Evolutionary conservation across 2,888 invertebrate genomes (phyloP).

Genomic region (Tetragnatha montana): DNA sequence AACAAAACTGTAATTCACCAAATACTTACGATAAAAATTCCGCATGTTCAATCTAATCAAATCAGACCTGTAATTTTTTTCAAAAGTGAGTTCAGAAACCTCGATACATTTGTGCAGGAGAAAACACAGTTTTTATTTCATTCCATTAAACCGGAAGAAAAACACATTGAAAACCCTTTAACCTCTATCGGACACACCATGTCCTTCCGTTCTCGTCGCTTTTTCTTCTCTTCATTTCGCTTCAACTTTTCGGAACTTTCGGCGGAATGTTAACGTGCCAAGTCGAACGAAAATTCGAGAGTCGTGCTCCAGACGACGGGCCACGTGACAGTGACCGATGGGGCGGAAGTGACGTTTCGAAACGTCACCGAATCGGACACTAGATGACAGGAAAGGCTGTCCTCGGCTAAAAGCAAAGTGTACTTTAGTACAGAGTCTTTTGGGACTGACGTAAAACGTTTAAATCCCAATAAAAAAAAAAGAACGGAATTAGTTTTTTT

Average conservation of each 20-base stretch:
- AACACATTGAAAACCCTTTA: constrained; percentile 2
- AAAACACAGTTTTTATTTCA: neutral
- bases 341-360: constrained; percentile 62
- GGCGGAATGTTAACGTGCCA: constrained; percentile 28
- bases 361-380: constrained; percentile 39
- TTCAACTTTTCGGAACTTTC: constrained; percentile 1
- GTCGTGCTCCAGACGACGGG: constrained; percentile 34
- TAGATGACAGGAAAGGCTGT: constrained; percentile 46
- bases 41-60: too few species aligned
- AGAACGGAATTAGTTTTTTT: neutral
- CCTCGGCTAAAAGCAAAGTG: constrained; percentile 50
- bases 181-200: neutral
- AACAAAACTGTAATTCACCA: too few species aligned
- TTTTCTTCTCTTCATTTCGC: neutral
- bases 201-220: too few species aligned
- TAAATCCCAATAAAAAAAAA: neutral
- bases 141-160: neutral
- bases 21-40: too few species aligned
- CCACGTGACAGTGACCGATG: constrained; percentile 63
- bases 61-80: too few species aligned
- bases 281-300: constrained; percentile 46
- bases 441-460: neutral
- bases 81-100: too few species aligned
- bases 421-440: neutral
- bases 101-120: neutral